Evolutionary conservation across 2,797 vertebrate species (phyloP).

Genomic region (Lacerta viridis): DNA sequence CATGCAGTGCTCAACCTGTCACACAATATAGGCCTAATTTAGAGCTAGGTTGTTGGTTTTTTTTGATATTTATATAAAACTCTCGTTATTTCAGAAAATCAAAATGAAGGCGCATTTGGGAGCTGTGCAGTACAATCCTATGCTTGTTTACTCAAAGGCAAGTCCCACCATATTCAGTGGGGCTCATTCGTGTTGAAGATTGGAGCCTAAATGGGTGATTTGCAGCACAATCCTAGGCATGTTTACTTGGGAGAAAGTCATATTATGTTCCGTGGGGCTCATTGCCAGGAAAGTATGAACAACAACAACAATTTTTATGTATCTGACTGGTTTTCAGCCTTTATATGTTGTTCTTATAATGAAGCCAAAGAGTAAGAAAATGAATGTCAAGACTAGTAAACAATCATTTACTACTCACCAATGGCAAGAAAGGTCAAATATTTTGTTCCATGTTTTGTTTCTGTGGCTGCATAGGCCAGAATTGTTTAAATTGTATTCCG

Average conservation of each 20-base stretch:
- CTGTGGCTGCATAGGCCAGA: slow-evolving; percentile 29
- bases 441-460: slow-evolving; percentile 61
- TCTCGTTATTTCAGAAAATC: too few species aligned
- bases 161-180: neutral
- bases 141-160: neutral
- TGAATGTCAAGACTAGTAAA: slow-evolving; percentile 49
- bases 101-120: slow-evolving; percentile 21
- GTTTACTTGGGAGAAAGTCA: neutral
- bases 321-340: neutral
- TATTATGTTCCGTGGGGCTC: neutral
- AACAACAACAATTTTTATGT: too few species aligned
- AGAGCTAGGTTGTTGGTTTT: too few species aligned
- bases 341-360: slow-evolving; percentile 35
- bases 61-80: too few species aligned
- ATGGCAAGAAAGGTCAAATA: slow-evolving; percentile 65
- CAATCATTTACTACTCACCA: slow-evolving; percentile 60
- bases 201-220: neutral
- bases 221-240: slow-evolving; percentile 2
- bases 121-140: neutral
- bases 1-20: neutral
- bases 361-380: slow-evolving; percentile 62
- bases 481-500: slow-evolving; percentile 74
- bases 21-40: too few species aligned
- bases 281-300: neutral
- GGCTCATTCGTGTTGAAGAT: neutral